phyloP scores from a whole-genome alignment of 1,140 invertebrate species.

The Belonocnema kinseyi region DNA sequence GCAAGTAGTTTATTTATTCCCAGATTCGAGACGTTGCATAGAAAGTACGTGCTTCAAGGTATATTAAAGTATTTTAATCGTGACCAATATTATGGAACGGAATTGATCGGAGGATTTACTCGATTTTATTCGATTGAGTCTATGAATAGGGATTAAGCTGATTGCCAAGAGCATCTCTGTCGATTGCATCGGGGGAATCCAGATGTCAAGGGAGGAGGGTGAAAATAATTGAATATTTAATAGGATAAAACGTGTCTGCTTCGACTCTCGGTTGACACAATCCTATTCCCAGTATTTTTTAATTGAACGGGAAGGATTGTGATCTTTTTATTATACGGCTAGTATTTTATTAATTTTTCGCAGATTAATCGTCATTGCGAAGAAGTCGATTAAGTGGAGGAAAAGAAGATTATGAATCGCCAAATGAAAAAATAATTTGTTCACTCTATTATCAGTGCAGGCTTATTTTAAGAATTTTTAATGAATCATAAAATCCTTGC shows the following conservation, averaged over 20 bases:
- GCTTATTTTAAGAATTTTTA: no score
- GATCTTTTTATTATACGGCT: conserved; percentile 3
- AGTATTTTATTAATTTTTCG: conserved; percentile 2
- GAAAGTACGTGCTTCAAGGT: conserved; percentile 55
- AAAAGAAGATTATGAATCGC: not conserved
- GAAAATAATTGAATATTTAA: conserved; percentile 64
- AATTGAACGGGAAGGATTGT: conserved; percentile 14
- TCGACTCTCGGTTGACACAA: conserved; percentile 14
- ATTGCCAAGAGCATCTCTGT: conserved; percentile 23
- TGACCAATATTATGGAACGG: conserved; percentile 26
- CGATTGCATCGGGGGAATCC: conserved; percentile 42
- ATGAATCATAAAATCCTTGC: no score
- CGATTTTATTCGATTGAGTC: conserved; percentile 60
- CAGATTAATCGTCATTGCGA: not conserved
- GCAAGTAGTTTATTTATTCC: no score
- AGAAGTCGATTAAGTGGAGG: not conserved
- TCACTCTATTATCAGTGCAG: not conserved
- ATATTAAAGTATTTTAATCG: conserved; percentile 62
- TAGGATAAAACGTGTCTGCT: conserved; percentile 47
- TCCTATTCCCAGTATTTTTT: conserved; percentile 13
- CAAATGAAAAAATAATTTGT: not conserved
- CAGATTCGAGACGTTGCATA: no score
- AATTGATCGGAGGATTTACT: conserved; percentile 55
- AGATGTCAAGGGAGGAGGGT: conserved; percentile 44
- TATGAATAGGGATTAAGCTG: conserved; percentile 61